Evolutionary conservation across 2,797 vertebrate genomes (phyloP).

Genomic region (Miopithecus talapoin): DNA sequence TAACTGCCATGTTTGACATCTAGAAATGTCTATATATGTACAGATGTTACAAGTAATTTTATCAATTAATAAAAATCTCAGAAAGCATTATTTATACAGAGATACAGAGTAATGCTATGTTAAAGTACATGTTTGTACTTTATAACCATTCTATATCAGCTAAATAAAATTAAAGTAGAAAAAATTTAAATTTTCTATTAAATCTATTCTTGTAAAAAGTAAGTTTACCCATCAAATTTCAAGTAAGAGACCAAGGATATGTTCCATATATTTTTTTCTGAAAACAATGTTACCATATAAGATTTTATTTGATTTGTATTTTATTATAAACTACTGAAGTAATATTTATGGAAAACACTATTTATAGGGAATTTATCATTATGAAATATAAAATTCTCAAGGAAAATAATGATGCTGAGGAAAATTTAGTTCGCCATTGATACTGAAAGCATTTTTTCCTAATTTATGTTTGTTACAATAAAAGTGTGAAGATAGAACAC

Average conservation of each 20-base stretch:
- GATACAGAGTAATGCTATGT: neutral
- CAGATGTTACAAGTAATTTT: neutral
- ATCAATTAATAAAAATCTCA: neutral
- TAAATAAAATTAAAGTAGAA: neutral
- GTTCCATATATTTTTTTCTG: neutral
- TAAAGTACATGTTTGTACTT: neutral
- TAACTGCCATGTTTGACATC: neutral
- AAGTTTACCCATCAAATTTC: neutral
- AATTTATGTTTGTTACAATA: neutral
- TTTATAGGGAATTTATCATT: neutral
- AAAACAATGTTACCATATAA: neutral
- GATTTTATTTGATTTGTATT: neutral
- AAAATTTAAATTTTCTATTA: conserved; percentile 10
- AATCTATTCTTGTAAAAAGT: neutral
- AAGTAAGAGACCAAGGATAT: neutral
- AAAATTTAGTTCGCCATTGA: neutral
- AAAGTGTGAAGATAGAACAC: neutral
- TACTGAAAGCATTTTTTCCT: neutral
- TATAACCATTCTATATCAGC: neutral
- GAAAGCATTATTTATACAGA: neutral
- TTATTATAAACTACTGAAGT: neutral
- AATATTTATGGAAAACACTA: neutral
- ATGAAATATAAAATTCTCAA: neutral
- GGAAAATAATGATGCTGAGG: neutral
- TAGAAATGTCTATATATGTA: neutral